Evolutionary conservation across 2,113 vertebrate genomes (phyloP), one percentile per base, ranked within the genome.

Genomic region (Orycteropus afer): DNA sequence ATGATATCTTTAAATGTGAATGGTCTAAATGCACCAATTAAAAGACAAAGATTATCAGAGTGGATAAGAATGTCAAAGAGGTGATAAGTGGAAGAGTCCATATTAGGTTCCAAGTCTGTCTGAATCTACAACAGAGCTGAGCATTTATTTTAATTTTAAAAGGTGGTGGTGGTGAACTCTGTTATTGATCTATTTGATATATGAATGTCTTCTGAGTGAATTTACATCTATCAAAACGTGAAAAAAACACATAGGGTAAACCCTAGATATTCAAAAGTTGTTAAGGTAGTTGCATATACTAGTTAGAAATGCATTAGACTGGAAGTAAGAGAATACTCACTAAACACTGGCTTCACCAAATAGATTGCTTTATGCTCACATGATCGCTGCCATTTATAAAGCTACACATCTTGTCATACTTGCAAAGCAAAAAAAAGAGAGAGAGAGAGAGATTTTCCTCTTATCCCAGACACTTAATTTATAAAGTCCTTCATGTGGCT

Each of bases 1-100:
- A 76, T 93, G 82, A 45, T 59, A 77, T 49, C 47, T 90, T 78
- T 74, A 86, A 74, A 82, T 90, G 10, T 78, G 83, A 49, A 83
- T 59, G 40, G 17, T 29, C 15, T 93, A 82, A 86, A 22, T 59
- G 65, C 5, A 67, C 5, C 17, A 90, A 20, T 67, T 90, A 88
- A 45, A 84, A 90, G 34, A 63, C 49, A 76, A 32, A 76, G 40
- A 57, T 67, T 79, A 8, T 27, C 67, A 6, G 2, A 74, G 59
- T 51, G 10, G 4, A 59, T 45, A 89, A 89, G 8, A 79, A 57
- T 55, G 65, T 55, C 12, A 5, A 86, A 86, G 77, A 77, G 15
- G 15, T 53, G 23, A 9, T 20, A 65, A 61, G 4, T 57, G 23
- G 27, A 63, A 76, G 51, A 67, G 15, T 12, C 22, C 20, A 93